Evolutionary conservation across 2,888 invertebrate species (phyloP).

Genomic region (Lottia gigantea): DNA sequence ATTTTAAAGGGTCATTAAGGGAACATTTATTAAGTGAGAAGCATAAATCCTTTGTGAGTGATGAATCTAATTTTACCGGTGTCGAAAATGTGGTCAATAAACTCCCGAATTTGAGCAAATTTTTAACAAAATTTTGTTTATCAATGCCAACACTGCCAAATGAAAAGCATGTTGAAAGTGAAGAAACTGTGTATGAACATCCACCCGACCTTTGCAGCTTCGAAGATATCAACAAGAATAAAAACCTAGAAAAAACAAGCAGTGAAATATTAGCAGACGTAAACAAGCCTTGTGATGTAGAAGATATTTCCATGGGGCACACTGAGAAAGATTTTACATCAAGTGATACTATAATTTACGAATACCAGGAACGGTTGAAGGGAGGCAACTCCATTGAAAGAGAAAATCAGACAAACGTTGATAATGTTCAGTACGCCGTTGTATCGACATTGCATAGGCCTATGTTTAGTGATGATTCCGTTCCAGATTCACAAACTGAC

Average conservation of each 20-base stretch:
- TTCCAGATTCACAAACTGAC: conserved; percentile 15
- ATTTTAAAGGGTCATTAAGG: conserved; percentile 16
- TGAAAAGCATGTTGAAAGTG: neutral
- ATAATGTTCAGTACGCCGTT: neutral
- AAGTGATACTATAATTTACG: neutral
- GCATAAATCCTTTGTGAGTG: conserved; percentile 21
- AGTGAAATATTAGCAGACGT: neutral
- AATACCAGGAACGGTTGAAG: neutral
- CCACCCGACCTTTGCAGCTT: conserved; percentile 9
- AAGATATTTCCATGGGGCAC: neutral
- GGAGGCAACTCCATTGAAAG: neutral
- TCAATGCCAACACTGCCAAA: neutral
- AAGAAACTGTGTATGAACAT: neutral
- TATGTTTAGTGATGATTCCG: conserved; percentile 17
- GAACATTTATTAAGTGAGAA: conserved; percentile 17
- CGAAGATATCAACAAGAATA: conserved; percentile 10
- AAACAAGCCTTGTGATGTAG: neutral
- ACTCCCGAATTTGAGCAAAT: conserved; percentile 18
- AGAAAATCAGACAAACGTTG: neutral
- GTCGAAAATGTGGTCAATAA: conserved; percentile 20
- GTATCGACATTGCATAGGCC: neutral
- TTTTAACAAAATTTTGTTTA: conserved; percentile 19
- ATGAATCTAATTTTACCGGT: conserved; percentile 19
- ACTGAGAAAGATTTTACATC: neutral
- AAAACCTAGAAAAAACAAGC: neutral